These are phyloP conservation scores for Leptopilina drosophilae DNA, from an alignment of 2,888 invertebrate species.

Conservation along the genomic window DNA sequence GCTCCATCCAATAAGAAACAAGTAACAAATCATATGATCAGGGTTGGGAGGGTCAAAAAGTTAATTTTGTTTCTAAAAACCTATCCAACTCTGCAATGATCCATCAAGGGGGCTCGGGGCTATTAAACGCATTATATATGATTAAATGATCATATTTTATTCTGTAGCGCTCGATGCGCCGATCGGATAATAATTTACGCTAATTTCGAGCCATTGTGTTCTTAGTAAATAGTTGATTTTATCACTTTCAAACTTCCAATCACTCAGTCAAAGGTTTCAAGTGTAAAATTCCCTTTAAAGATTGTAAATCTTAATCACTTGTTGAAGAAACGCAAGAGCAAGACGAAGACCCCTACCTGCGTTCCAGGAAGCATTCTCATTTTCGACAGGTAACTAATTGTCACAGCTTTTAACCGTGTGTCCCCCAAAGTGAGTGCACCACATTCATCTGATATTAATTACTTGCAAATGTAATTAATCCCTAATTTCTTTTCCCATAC, in stretches of 20 bases:
- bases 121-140: constrained; percentile 73
- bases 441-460: not conserved
- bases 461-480: not conserved
- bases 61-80: no score
- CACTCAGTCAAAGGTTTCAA: not conserved
- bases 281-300: not conserved
- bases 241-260: not conserved
- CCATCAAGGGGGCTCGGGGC: constrained; percentile 52
- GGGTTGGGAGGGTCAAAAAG: no score
- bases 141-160: constrained; percentile 70
- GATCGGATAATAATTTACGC: constrained; percentile 63
- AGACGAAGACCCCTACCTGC: not conserved
- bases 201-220: constrained; percentile 67
- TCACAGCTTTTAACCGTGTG: not conserved
- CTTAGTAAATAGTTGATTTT: constrained; percentile 61
- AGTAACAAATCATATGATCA: no score
- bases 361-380: constrained; percentile 31
- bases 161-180: constrained; percentile 65
- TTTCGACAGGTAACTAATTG: constrained; percentile 26
- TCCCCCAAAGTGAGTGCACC: not conserved
- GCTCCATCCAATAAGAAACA: no score
- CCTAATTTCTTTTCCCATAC: not conserved
- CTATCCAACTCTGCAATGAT: no score
- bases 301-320: constrained; percentile 23
- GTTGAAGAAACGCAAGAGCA: not conserved